Conservation (phyloP, 2,888 invertebrate species). For the Drosophila limbata region DNA sequence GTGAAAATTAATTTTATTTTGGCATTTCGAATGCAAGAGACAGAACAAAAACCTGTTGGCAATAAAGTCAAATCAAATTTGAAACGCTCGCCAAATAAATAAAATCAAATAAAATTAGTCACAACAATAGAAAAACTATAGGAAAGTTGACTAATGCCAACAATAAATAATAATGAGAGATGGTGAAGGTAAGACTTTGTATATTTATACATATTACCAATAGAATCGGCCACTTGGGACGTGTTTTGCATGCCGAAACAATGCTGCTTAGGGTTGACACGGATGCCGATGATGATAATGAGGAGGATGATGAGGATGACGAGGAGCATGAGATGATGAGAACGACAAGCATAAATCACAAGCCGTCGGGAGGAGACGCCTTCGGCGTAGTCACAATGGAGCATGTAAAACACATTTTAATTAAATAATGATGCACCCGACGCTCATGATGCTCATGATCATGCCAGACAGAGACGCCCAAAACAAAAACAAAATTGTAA, state of each 20-base stretch:
- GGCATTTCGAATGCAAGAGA: constrained; percentile 22
- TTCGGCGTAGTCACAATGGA: constrained; percentile 31
- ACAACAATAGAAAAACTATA: constrained; percentile 52
- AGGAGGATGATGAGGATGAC: constrained; percentile 13
- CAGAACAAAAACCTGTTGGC: constrained; percentile 34
- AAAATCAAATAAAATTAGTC: constrained; percentile 61
- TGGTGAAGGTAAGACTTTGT: constrained; percentile 31
- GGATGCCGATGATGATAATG: constrained; percentile 22
- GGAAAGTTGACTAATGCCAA: constrained; percentile 64
- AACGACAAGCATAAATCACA: constrained; percentile 58
- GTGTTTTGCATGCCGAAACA: constrained; percentile 41
- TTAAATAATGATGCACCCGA: constrained; percentile 59
- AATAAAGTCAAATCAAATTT: constrained; percentile 49
- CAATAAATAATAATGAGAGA: constrained; percentile 59
- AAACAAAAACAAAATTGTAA: constrained; percentile 58
- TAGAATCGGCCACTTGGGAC: constrained; percentile 34
- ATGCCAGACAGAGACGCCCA: constrained; percentile 42
- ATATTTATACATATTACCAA: constrained; percentile 8
- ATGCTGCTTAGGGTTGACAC: constrained; percentile 59
- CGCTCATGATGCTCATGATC: constrained; percentile 44
- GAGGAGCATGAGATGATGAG: constrained; percentile 17
- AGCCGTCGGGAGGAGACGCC: constrained; percentile 17
- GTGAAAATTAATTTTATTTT: constrained; percentile 67
- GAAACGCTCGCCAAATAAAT: constrained; percentile 49
- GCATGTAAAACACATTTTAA: constrained; percentile 69